These are phyloP conservation scores for Pocillopora grandis DNA, from an alignment of 92 coral and sea anemone genomes.

Conservation along the genomic window DNA sequence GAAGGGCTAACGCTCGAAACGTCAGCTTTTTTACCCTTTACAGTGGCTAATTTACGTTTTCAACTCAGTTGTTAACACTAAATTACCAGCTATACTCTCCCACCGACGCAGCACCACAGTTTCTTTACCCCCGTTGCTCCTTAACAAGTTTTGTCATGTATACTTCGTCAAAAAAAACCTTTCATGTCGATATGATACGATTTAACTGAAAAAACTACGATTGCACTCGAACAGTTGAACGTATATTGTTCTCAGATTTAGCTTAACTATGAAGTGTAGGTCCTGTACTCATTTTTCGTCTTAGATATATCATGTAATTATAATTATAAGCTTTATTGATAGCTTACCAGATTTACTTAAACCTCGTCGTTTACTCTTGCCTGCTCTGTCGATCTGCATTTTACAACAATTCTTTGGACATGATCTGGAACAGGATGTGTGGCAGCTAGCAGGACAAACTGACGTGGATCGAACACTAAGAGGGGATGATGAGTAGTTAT, in stretches of 20 bases:
- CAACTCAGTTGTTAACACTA: neutral
- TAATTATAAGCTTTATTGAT: neutral
- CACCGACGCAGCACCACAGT: no score
- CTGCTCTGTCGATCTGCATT: neutral
- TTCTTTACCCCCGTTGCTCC: no score
- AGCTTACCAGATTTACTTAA: neutral
- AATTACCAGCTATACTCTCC: no score
- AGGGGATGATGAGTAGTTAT: neutral
- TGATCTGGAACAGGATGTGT: conserved; percentile 17
- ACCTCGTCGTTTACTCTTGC: neutral
- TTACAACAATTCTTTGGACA: conserved; percentile 48
- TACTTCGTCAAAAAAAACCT: no score
- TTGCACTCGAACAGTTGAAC: no score
- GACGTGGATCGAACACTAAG: conserved; percentile 29
- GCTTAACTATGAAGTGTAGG: neutral
- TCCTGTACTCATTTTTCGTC: neutral
- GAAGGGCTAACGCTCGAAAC: no score
- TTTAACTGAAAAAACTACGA: no score
- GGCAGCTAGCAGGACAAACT: conserved; percentile 39
- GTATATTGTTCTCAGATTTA: no score
- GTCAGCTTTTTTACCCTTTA: no score
- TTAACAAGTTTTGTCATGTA: no score
- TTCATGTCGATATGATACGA: no score
- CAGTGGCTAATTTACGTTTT: no score
- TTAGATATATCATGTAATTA: neutral